These are phyloP conservation scores for Drosophila quadrilineata DNA, from an alignment of 1,140 invertebrate genomes.

Conservation along the genomic window DNA sequence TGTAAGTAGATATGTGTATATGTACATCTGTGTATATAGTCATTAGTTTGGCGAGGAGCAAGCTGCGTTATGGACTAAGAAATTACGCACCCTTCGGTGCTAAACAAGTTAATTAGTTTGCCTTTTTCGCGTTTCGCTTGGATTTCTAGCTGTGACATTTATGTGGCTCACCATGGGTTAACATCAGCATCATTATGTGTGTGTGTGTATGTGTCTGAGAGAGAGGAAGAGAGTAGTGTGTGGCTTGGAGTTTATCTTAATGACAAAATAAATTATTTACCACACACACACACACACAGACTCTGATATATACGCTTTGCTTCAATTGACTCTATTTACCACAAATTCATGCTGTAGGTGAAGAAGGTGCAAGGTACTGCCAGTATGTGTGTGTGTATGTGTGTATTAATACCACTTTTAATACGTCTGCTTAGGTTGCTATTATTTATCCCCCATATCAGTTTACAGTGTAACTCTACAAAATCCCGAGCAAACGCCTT, in stretches of 20 bases:
- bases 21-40: slow-evolving; percentile 19
- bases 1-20: neutral
- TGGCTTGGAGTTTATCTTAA: slow-evolving; percentile 66
- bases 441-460: slow-evolving; percentile 55
- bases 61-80: slow-evolving; percentile 50
- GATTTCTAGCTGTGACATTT: slow-evolving; percentile 30
- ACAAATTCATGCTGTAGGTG: slow-evolving; percentile 6
- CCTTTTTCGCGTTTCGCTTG: slow-evolving; percentile 39
- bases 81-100: slow-evolving; percentile 58
- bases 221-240: slow-evolving; percentile 26
- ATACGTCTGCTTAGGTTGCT: slow-evolving; percentile 29
- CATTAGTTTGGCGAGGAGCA: slow-evolving; percentile 62
- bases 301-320: slow-evolving; percentile 7
- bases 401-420: slow-evolving; percentile 60
- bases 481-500: neutral
- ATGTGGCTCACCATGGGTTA: slow-evolving; percentile 40
- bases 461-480: slow-evolving; percentile 1
- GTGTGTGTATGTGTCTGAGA: neutral
- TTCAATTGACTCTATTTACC: slow-evolving; percentile 71
- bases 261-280: slow-evolving; percentile 79
- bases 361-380: slow-evolving; percentile 2
- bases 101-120: slow-evolving; percentile 79
- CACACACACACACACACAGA: slow-evolving; percentile 13
- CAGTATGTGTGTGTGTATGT: slow-evolving; percentile 18
- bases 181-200: neutral